Conservation (phyloP, 2,888 invertebrate species). For the Monopis laevigella region DNA sequence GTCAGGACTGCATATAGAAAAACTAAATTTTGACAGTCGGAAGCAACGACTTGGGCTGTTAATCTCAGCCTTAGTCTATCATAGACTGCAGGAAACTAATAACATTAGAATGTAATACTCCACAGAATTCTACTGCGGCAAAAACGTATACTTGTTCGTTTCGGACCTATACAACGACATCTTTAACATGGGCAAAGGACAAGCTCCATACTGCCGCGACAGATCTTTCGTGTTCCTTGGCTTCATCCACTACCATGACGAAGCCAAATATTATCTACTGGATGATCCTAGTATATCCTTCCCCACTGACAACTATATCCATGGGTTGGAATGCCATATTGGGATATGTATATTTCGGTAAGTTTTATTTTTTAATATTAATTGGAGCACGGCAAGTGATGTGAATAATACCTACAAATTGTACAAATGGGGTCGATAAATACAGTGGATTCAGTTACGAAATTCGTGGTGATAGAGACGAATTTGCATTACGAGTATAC, state of each 20-base stretch:
- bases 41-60: no score
- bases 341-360: constrained; percentile 12
- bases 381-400: no score
- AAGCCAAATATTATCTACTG: constrained; percentile 10
- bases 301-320: constrained; percentile 12
- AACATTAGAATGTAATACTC: neutral
- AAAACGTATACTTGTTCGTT: constrained; percentile 4
- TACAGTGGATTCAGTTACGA: no score
- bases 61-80: no score
- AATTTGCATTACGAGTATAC: no score
- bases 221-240: constrained; percentile 10
- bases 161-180: constrained; percentile 8
- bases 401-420: no score
- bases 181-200: constrained; percentile 7
- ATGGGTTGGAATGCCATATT: constrained; percentile 11
- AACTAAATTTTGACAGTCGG: no score
- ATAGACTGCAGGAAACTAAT: no score
- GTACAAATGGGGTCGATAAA: no score
- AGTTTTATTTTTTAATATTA: no score
- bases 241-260: constrained; percentile 9
- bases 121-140: constrained; percentile 10
- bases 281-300: constrained; percentile 12
- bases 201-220: constrained; percentile 7
- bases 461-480: no score
- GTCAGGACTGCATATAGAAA: no score